Percentiles rank a stretch among this genome's conserved stretches.
phyloP scores from a whole-genome alignment of 2,113 vertebrate species.

The Chloebia gouldiae region DNA sequence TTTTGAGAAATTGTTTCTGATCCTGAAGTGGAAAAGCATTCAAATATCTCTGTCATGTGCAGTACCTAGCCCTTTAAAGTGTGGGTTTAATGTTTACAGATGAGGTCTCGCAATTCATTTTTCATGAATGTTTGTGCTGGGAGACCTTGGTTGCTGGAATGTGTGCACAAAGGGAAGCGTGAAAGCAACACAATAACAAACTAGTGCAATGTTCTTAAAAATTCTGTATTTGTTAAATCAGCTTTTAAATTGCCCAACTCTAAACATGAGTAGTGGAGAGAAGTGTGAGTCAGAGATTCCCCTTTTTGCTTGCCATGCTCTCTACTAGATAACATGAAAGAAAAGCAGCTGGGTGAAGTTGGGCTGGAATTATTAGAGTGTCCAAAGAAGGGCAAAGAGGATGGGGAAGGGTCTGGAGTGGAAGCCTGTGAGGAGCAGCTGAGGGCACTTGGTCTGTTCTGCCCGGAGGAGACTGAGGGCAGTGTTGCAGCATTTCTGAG shows the following conservation, averaged over 20 bases:
- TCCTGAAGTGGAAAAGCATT: neutral
- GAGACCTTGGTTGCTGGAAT: neutral
- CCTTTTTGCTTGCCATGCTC: neutral
- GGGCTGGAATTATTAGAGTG: neutral
- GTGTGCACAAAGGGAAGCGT: neutral
- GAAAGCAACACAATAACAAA: neutral
- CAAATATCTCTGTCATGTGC: neutral
- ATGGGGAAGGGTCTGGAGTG: neutral
- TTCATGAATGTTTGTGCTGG: neutral
- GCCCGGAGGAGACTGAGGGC: neutral
- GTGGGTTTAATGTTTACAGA: neutral
- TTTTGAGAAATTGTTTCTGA: neutral
- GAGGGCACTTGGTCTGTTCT: neutral
- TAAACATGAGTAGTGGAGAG: neutral
- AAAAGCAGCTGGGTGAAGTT: neutral
- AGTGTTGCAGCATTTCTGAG: too few relatives aligned
- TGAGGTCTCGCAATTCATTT: neutral
- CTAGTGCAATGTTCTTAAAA: neutral
- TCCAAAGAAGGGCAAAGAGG: neutral
- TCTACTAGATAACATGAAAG: rapidly evolving
- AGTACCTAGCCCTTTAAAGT: neutral
- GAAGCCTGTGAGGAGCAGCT: neutral
- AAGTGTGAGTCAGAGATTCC: neutral
- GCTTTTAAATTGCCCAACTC: neutral
- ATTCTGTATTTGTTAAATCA: neutral